phyloP scores from a whole-genome alignment of 2,113 vertebrate species.

The Cynoglossus semilaevis region DNA sequence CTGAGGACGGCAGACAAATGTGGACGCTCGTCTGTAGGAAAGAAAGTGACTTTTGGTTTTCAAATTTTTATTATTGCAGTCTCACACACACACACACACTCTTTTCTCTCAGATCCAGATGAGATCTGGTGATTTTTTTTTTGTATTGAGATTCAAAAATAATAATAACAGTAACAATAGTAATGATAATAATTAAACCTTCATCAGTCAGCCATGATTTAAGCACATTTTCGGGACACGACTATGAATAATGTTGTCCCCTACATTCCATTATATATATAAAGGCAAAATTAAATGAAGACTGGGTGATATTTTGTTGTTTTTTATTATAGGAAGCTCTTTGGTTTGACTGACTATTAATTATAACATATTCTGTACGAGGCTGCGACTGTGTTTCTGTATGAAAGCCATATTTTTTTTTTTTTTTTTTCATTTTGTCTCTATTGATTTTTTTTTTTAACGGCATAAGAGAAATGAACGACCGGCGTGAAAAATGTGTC shows the following conservation, averaged over 20 bases:
- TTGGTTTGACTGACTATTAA: constrained; percentile 58
- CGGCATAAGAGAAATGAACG: constrained; percentile 27
- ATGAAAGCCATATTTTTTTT: constrained; percentile 71
- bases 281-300: constrained; percentile 64
- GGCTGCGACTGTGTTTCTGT: constrained; percentile 59
- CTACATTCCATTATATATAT: constrained; percentile 71
- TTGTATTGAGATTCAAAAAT: constrained; percentile 57
- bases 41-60: constrained; percentile 50
- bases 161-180: constrained; percentile 15
- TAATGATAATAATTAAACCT: constrained; percentile 29
- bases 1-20: constrained; percentile 37
- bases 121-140: constrained; percentile 46
- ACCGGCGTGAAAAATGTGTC: constrained; percentile 23
- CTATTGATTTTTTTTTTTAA: constrained; percentile 19
- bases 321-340: constrained; percentile 33
- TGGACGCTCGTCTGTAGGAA: constrained; percentile 41
- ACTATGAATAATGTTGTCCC: constrained; percentile 59
- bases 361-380: constrained; percentile 59
- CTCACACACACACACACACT: constrained; percentile 50
- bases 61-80: constrained; percentile 68
- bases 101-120: constrained; percentile 43
- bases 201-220: constrained; percentile 66
- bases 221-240: constrained; percentile 72
- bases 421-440: constrained; percentile 38
- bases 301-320: constrained; percentile 51